Evolutionary conservation across 1,140 invertebrate genomes (phyloP), one percentile per base, ranked within the genome.

Genomic region (Solenopsis fugax): DNA sequence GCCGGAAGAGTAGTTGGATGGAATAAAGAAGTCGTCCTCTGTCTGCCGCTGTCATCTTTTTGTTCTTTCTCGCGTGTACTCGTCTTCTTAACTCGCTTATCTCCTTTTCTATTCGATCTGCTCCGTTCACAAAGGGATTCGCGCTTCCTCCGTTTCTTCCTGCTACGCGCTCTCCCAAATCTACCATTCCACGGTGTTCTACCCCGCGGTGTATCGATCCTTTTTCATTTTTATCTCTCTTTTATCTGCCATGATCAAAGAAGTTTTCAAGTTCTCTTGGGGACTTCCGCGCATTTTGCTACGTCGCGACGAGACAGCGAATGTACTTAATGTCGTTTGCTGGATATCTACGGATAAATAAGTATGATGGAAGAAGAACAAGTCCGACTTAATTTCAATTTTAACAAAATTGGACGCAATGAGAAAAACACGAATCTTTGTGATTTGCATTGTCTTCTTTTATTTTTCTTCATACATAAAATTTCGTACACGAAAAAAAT

Each of bases 71-170:
- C 69, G 69, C 69, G 41, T 84, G 69, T 84, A 84, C 80, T 84
- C 80, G 69, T 84, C 69, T 84, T 84, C 80, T 84, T 84, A 84
- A 84, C 80, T 56, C 80, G 80, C 80, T 84, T 84, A 84, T 84
- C 69, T 84, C 54, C 45, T 84, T 84, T 84, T 84, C 80, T 84
- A 72, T 84, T 84, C 80, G 80, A 84, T 84, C 80, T 84, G 45
- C 41, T 62, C 69, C 56, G 54, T 45, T 73, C 80, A 84, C 69
- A 84, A 84, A 84, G 69, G 56, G 41, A 84, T 84, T 84, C 67
- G 41, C 80, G 80, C 69, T 48, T 84, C 69, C 75, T 50, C 21
- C 80, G 41, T 48, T 29, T 29, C 58, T 48, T 13, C 13, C 24
- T 37, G 18, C 54, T 73, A 21, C 54, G 34, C 41, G 37, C 56